Evolutionary conservation across 2,113 vertebrate genomes (phyloP).

Genomic region (Trematomus loennbergii): DNA sequence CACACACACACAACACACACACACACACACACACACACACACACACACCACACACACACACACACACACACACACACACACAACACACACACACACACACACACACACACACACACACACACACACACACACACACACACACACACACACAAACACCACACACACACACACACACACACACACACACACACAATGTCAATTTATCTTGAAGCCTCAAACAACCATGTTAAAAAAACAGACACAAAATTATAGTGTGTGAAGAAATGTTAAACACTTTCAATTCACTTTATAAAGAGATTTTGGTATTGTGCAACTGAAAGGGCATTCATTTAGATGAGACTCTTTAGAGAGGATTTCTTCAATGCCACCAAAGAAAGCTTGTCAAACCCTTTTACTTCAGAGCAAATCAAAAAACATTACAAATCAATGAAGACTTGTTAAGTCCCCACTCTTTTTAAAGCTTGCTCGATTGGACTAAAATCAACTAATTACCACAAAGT

Average conservation of each 20-base stretch:
- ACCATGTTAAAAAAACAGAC: background rate
- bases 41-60: no score
- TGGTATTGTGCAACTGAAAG: background rate
- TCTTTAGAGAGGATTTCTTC: background rate
- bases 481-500: background rate
- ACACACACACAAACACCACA: no score
- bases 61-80: no score
- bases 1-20: no score
- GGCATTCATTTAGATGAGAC: background rate
- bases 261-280: background rate
- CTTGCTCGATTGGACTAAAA: background rate
- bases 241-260: background rate
- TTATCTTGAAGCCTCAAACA: background rate
- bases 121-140: no score
- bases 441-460: background rate
- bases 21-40: no score
- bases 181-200: background rate
- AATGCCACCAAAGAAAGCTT: background rate
- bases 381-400: background rate
- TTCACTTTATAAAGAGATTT: background rate
- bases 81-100: no score
- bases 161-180: no score
- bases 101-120: no score
- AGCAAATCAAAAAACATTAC: background rate
- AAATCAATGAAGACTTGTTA: background rate